phyloP scores from a whole-genome alignment of 2,888 invertebrate species.

The Prosopocoilus inquinatus region DNA sequence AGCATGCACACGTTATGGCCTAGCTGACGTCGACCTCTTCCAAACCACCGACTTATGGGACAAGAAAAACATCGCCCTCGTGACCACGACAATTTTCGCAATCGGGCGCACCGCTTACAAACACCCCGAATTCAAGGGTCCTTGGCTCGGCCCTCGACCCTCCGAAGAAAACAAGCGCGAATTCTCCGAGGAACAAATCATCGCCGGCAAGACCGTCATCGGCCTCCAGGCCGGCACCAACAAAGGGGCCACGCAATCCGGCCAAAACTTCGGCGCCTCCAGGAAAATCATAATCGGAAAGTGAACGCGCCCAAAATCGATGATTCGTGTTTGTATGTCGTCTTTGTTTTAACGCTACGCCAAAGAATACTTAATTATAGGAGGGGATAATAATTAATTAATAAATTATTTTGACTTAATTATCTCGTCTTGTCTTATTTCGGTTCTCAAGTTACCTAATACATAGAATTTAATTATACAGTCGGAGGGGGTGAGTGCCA shows the following conservation, averaged over 20 bases:
- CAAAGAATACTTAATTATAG: no score
- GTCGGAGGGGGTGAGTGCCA: no score
- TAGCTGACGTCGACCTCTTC: slow-evolving; percentile 83
- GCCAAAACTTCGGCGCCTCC: slow-evolving; percentile 83
- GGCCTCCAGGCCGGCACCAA: slow-evolving; percentile 87
- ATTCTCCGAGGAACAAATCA: slow-evolving; percentile 77
- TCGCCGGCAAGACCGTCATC: slow-evolving; percentile 81
- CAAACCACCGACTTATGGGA: slow-evolving; percentile 93
- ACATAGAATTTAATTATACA: no score
- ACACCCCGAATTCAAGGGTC: slow-evolving; percentile 83
- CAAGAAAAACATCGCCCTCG: slow-evolving; percentile 82
- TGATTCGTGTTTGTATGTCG: background rate
- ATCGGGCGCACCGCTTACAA: slow-evolving; percentile 83
- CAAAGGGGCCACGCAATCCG: slow-evolving; percentile 80
- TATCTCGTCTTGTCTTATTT: no score
- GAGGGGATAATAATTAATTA: no score
- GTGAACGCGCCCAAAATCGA: slow-evolving; percentile 42
- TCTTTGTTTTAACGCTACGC: background rate
- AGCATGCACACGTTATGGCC: slow-evolving; percentile 79
- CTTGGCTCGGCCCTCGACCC: slow-evolving; percentile 80
- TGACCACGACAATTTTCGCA: slow-evolving; percentile 84
- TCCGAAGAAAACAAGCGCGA: slow-evolving; percentile 80
- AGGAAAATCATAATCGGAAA: slow-evolving; percentile 80
- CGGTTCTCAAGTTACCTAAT: no score
- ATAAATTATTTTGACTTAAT: no score